phyloP scores from a whole-genome alignment of 92 coral and sea anemone species.

The Blastomussa wellsi region DNA sequence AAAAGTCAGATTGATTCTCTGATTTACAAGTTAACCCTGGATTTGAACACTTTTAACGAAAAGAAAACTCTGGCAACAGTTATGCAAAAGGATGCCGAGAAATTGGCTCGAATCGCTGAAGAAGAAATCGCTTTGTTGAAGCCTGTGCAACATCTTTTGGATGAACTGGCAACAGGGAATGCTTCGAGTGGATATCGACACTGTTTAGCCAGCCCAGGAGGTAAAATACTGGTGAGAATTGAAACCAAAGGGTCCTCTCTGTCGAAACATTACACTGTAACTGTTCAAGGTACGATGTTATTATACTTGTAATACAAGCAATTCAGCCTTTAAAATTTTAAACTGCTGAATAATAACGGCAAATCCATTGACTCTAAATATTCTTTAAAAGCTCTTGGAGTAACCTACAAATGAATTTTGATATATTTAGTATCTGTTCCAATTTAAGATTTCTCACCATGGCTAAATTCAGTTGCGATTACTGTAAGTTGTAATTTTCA shows the following conservation, averaged over 20 bases:
- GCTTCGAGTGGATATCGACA: neutral
- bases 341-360: no score
- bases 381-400: no score
- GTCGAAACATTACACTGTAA: constrained; percentile 31
- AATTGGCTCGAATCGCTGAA: constrained; percentile 9
- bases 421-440: no score
- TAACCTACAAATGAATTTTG: no score
- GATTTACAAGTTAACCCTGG: constrained; percentile 2
- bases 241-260: constrained; percentile 8
- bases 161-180: constrained; percentile 1
- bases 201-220: constrained; percentile 6
- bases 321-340: no score
- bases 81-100: constrained; percentile 19
- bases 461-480: no score
- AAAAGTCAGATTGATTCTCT: constrained; percentile 29
- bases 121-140: constrained; percentile 14
- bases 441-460: no score
- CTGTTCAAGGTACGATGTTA: constrained; percentile 26
- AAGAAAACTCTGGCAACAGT: no score
- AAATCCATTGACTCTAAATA: no score
- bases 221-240: constrained; percentile 10
- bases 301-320: no score
- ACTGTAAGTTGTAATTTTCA: no score
- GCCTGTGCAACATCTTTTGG: constrained; percentile 11
- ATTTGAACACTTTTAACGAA: constrained; percentile 19